Conservation (phyloP, 2,888 invertebrate species). For the Rugalucina vietnamica region DNA sequence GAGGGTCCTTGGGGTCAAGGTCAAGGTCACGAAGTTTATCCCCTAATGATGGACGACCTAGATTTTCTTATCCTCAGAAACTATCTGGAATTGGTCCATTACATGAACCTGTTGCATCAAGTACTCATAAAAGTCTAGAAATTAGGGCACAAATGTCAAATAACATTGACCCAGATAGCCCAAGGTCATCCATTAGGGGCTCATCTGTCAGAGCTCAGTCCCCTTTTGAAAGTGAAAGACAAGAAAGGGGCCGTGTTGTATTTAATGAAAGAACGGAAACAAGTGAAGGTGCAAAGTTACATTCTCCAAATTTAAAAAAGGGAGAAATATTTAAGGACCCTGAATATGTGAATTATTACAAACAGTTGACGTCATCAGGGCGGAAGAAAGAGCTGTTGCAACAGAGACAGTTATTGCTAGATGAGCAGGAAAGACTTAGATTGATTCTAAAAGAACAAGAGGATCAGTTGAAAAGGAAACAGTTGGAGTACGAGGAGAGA, state of each 20-base stretch:
- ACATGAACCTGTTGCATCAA: slow-evolving; percentile 75
- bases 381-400: slow-evolving; percentile 71
- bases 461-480: slow-evolving; percentile 60
- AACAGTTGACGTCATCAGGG: slow-evolving; percentile 69
- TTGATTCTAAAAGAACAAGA: slow-evolving; percentile 73
- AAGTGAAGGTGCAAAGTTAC: slow-evolving; percentile 45
- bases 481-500: slow-evolving; percentile 62
- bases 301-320: slow-evolving; percentile 60
- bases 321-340: slow-evolving; percentile 59
- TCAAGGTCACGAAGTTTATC: slow-evolving; percentile 43
- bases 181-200: slow-evolving; percentile 55
- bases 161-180: slow-evolving; percentile 60
- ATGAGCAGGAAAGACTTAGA: slow-evolving; percentile 73
- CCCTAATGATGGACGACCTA: slow-evolving; percentile 47
- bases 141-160: slow-evolving; percentile 64
- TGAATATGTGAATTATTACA: slow-evolving; percentile 65
- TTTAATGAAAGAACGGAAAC: slow-evolving; percentile 63
- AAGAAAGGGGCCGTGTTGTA: slow-evolving; percentile 52
- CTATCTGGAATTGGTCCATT: slow-evolving; percentile 64
- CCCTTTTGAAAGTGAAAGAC: slow-evolving; percentile 23
- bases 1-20: slow-evolving; percentile 40
- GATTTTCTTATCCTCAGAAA: slow-evolving; percentile 53
- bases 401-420: slow-evolving; percentile 71
- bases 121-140: slow-evolving; percentile 78
- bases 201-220: slow-evolving; percentile 40